These are phyloP conservation scores for Eristalis tenax DNA, from an alignment of 2,888 invertebrate species.

Conservation along the genomic window DNA sequence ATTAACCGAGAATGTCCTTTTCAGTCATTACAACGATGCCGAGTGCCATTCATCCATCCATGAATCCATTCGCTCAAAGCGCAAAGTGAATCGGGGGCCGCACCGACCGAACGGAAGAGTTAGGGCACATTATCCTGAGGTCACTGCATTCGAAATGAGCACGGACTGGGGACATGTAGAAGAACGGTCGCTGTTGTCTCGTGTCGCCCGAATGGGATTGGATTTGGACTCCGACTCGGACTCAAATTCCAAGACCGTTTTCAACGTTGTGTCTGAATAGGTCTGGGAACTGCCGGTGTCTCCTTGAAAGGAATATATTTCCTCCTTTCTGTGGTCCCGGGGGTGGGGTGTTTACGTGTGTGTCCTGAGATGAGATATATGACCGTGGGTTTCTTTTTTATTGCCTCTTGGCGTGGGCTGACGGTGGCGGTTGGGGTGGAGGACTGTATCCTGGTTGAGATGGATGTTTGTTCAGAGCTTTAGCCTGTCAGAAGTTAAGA, in stretches of 20 bases:
- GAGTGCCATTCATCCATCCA: slow-evolving; percentile 67
- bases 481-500: slow-evolving; percentile 46
- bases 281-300: slow-evolving; percentile 38
- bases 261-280: slow-evolving; percentile 33
- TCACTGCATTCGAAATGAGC: slow-evolving; percentile 73
- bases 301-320: slow-evolving; percentile 41
- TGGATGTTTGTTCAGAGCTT: slow-evolving; percentile 49
- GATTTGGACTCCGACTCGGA: slow-evolving; percentile 29
- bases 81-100: slow-evolving; percentile 14
- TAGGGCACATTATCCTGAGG: slow-evolving; percentile 73
- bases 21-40: slow-evolving; percentile 70
- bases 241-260: slow-evolving; percentile 48
- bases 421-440: neutral
- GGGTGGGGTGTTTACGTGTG: slow-evolving; percentile 34
- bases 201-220: slow-evolving; percentile 20
- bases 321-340: slow-evolving; percentile 19
- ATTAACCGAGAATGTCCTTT: slow-evolving; percentile 72
- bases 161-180: neutral
- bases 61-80: slow-evolving; percentile 31
- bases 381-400: slow-evolving; percentile 71
- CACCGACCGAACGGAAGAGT: slow-evolving; percentile 70
- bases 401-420: slow-evolving; percentile 52
- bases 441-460: slow-evolving; percentile 6
- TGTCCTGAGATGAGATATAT: slow-evolving; percentile 66
- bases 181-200: neutral